These are phyloP conservation scores for Hirtodrosophila cameraria DNA, from an alignment of 2,888 invertebrate genomes.

Conservation along the genomic window DNA sequence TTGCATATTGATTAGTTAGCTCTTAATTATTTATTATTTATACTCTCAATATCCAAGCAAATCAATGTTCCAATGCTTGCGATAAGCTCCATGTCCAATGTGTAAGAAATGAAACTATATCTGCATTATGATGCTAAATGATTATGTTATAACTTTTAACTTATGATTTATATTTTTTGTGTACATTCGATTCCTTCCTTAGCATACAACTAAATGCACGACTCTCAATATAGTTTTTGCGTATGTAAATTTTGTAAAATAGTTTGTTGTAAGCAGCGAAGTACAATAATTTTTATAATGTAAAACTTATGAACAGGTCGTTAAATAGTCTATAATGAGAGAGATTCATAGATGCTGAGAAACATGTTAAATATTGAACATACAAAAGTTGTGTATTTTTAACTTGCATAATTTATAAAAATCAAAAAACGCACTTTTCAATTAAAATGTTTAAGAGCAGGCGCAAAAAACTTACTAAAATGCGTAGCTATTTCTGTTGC, in stretches of 20 bases:
- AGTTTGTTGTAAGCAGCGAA: slow-evolving; percentile 79
- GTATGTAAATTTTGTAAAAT: slow-evolving; percentile 75
- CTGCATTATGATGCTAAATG: slow-evolving; percentile 23
- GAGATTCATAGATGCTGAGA: slow-evolving; percentile 61
- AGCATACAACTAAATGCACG: slow-evolving; percentile 49
- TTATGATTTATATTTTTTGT: slow-evolving; percentile 45
- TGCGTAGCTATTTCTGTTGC: slow-evolving; percentile 52
- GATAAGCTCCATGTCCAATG: slow-evolving; percentile 37
- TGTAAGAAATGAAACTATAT: slow-evolving; percentile 35
- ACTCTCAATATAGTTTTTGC: slow-evolving; percentile 59
- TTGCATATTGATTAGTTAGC: slow-evolving; percentile 64
- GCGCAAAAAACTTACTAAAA: slow-evolving; percentile 37
- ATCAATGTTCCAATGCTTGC: slow-evolving; percentile 53
- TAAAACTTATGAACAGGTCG: slow-evolving; percentile 49
- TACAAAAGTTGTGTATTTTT: slow-evolving; percentile 39
- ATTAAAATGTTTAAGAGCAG: slow-evolving; percentile 53
- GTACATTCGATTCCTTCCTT: slow-evolving; percentile 63
- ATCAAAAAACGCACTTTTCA: slow-evolving; percentile 34
- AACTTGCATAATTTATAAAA: slow-evolving; percentile 39
- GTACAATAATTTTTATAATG: slow-evolving; percentile 76
- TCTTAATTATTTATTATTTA: slow-evolving; percentile 57
- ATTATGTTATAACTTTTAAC: slow-evolving; percentile 30
- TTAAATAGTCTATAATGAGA: slow-evolving; percentile 62
- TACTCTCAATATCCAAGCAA: slow-evolving; percentile 28
- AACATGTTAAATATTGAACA: slow-evolving; percentile 35